Evolutionary conservation across 64 coral and sea anemone species (phyloP), one percentile per base, ranked within the genome.

Genomic region (Actinia equina): DNA sequence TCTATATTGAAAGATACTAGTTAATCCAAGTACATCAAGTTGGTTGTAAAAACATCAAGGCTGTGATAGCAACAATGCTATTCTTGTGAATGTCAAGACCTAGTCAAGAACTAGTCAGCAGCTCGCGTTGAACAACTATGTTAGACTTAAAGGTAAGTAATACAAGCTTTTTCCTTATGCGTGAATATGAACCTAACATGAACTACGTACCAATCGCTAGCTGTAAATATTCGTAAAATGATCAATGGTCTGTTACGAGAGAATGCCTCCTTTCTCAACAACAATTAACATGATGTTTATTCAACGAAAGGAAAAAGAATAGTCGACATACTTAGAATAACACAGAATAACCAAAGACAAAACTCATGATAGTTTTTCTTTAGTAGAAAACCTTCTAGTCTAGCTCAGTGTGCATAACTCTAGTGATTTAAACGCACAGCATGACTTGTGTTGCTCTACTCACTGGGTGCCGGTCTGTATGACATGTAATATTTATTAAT

Each of bases 321-420:
- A 41, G 12, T 74, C 7, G 10, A 74, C 69, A 74, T 74, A 74
- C 69, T 74, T 74, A 37, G 69, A 74, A 74, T 74, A 74, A 74
- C 69, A 41, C 69, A 41, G 13, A 37, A 30, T 15, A 41, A 74
- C 69, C n/a, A 74, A 27, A 74, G 10, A 42, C 46, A 65, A 22
- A 65, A 65, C n/a, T 65, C n/a, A 8, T 23, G 15, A 20, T 65
- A n/a, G 2, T 65, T 23, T 9, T 19, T 17, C 0, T 60, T 2
- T 19, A 1, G 3, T 14, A 27, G 69, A 14, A 65, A 23, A 65
- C 62, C 6, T 23, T 63, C 60, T 63, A 18, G 60, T 20, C 0
- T 71, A 37, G 30, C 30, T 37, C 30, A 71, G 22, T 71, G 19
- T 37, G 10, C 8, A 71, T 9, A 1, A 12, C 9, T 30, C 10